phyloP scores from a whole-genome alignment of 2,113 vertebrate species.

The Podarcis raffonei region DNA sequence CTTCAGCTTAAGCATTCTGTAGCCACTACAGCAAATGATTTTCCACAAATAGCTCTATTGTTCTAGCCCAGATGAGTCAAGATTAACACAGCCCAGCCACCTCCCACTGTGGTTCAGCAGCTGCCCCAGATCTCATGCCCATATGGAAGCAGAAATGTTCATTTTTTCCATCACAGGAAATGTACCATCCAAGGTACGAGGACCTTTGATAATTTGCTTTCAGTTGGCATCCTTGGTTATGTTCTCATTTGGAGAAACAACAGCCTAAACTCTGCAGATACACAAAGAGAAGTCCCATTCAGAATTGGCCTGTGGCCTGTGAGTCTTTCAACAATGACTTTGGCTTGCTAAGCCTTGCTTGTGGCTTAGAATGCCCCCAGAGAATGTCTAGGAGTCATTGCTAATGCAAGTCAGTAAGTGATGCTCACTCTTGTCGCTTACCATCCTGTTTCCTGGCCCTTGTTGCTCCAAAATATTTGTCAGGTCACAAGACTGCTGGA shows the following conservation, averaged over 20 bases:
- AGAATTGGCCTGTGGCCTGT: neutral
- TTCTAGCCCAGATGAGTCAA: accelerated
- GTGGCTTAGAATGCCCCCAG: neutral
- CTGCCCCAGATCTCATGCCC: neutral
- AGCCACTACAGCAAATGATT: neutral
- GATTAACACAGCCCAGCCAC: accelerated
- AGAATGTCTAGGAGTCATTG: neutral
- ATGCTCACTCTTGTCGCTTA: neutral
- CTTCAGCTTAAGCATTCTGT: neutral
- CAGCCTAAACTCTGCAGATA: neutral
- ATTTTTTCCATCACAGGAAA: neutral
- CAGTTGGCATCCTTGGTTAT: neutral
- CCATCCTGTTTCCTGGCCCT: neutral
- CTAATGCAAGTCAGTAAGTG: neutral
- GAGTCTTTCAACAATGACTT: too few relatives aligned
- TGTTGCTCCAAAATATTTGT: too few relatives aligned
- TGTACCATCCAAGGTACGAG: neutral
- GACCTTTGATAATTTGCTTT: neutral
- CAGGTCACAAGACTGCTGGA: neutral
- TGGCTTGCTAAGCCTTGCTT: neutral
- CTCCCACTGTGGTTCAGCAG: neutral
- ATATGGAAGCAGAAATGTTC: neutral
- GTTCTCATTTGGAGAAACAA: neutral
- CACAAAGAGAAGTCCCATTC: neutral
- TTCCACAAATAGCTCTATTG: neutral